Percentiles rank a stretch among this genome's conserved stretches.
phyloP scores from a whole-genome alignment of 2,113 vertebrate species.

The Notarius lentiginosus region DNA sequence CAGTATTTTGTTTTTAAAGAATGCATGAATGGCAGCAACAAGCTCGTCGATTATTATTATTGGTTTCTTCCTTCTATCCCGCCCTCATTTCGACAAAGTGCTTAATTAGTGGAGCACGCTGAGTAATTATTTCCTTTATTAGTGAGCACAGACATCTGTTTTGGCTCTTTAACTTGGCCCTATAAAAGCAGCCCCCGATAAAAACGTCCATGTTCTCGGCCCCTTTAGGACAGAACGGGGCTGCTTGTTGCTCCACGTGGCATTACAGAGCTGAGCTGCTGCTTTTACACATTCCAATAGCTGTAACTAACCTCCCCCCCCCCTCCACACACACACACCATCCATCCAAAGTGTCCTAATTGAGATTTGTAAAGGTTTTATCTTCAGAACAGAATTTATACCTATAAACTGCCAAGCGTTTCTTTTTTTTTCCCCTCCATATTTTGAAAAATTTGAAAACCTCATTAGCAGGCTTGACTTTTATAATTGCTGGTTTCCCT shows the following conservation, averaged over 20 bases:
- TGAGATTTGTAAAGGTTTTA: not conserved
- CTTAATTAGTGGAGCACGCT: conserved; percentile 74
- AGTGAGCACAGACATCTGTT: conserved; percentile 76
- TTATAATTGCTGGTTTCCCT: not conserved
- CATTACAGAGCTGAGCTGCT: not conserved
- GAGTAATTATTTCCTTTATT: conserved; percentile 79
- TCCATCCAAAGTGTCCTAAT: not conserved
- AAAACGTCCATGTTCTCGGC: conserved; percentile 73
- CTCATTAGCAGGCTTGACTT: not conserved
- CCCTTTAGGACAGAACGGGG: conserved; percentile 70
- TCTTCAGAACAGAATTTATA: not conserved
- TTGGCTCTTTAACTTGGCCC: conserved; percentile 74
- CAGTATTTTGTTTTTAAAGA: conserved; percentile 58
- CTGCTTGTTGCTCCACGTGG: conserved; percentile 71
- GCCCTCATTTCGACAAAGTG: conserved; percentile 64
- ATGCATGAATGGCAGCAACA: conserved; percentile 74
- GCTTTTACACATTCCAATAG: conserved; percentile 10
- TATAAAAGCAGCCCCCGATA: conserved; percentile 62
- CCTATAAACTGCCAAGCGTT: too few relatives aligned
- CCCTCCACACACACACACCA: not conserved
- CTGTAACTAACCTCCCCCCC: not conserved
- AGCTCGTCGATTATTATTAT: conserved; percentile 69
- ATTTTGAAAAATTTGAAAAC: not conserved
- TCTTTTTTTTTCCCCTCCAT: too few relatives aligned
- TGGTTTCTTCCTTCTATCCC: conserved; percentile 61